Evolutionary conservation across 2,888 invertebrate genomes (phyloP), one percentile per base, ranked within the genome.

Genomic region (Eristalis arbustorum): DNA sequence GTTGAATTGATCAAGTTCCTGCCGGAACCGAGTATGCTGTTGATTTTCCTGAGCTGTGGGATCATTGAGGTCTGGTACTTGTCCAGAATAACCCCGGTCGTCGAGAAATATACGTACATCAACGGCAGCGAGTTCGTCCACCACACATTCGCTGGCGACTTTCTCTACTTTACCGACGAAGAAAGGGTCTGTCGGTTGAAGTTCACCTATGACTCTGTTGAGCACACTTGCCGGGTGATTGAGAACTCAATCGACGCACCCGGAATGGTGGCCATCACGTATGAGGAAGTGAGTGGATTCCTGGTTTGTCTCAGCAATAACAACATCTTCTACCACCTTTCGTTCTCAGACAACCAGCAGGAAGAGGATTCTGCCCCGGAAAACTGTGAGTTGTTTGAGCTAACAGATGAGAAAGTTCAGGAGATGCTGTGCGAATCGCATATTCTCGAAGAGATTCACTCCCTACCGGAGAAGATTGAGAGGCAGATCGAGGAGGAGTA

Each of bases 261-360:
- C 1, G 92, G 91, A 1, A 91, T 92, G 84, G 88, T 91, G 22
- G 91, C 90, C 3, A 90, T 92, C 62, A 92, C 92, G 1, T 92
- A 91, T 90, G 89, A 91, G 3, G 88, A 89, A 14, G 88, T 89
- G 13, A 89, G 90, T 23, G 84, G 90, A 5, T 90, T 90, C 72
- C 83, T 92, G 22, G 90, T 92, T 40, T 92, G 92, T 37, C 88
- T 92, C 13, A 92, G 91, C 75, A 90, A 90, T 49, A 92, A 92
- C 76, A 92, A 92, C 66, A 90, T 92, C 11, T 92, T 92, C 66
- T 91, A 92, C 88, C 88, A 89, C 42, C 80, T 90, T 5, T 82
- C 82, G n/a, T 90, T 91, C 76, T 42, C 71, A 22, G 40, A 34
- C 10, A n/a, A 42, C 18, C 18, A 63, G 4, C 57, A 49, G 3